These are phyloP conservation scores for Microplitis demolitor DNA, from an alignment of 1,140 invertebrate genomes.

Conservation along the genomic window DNA sequence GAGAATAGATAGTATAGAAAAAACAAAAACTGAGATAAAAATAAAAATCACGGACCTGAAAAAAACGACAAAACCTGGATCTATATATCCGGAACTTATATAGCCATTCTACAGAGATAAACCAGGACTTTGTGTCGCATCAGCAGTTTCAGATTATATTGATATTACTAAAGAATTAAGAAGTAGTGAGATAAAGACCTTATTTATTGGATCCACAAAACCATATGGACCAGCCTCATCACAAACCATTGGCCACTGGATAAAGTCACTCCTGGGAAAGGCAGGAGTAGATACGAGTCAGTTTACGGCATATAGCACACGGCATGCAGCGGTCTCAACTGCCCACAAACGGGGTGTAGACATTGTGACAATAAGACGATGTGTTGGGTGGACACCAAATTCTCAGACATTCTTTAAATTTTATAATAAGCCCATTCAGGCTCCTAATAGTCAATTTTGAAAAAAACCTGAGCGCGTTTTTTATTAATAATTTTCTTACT, in stretches of 20 bases:
- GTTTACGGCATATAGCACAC: not conserved
- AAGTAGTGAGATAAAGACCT: not conserved
- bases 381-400: not conserved
- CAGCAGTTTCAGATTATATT: not conserved
- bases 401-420: not conserved
- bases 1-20: not conserved
- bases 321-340: conserved; percentile 2
- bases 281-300: not conserved
- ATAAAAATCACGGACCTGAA: not conserved
- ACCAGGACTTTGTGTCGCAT: not conserved
- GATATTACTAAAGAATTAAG: not conserved
- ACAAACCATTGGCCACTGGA: conserved; percentile 4
- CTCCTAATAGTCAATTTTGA: not conserved
- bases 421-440: conserved; percentile 3
- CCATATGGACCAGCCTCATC: not conserved
- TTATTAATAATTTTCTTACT: too few species aligned
- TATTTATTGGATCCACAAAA: not conserved
- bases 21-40: not conserved
- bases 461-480: not conserved
- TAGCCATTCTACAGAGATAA: conserved; percentile 2
- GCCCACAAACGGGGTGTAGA: not conserved
- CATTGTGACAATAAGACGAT: not conserved
- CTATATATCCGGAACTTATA: not conserved
- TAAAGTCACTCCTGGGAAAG: conserved; percentile 2
- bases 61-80: conserved; percentile 11